A percentile compares a stretch with the other conserved stretches of the same genome.
phyloP scores from a whole-genome alignment of 37 sponge, comb jelly and placozoan genomes.

The Geodia barretti region DNA sequence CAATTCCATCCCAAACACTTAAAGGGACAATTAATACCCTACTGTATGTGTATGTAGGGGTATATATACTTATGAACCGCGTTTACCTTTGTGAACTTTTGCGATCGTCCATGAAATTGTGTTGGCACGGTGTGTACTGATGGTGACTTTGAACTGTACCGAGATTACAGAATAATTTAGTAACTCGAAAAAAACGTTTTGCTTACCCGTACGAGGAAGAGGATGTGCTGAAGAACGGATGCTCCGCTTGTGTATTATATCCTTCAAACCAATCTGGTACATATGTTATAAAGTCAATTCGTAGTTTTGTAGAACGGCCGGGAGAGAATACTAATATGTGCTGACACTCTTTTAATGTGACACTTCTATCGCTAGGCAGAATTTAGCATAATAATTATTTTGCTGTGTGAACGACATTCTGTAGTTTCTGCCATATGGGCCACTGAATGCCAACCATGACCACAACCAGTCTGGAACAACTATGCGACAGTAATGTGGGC shows the following conservation, averaged over 20 bases:
- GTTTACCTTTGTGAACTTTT: conserved; percentile 66
- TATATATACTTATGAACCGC: neutral
- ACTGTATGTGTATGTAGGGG: too few species aligned
- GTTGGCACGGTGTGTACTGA: conserved; percentile 81
- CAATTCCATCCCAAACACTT: too few species aligned
- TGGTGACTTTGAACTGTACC: conserved; percentile 54
- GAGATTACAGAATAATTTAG: neutral
- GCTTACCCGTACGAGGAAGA: conserved; percentile 67
- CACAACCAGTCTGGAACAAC: too few species aligned
- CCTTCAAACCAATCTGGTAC: conserved; percentile 76
- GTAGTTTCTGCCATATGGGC: too few species aligned
- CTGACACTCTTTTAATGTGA: too few species aligned
- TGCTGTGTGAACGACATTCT: too few species aligned
- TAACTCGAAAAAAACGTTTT: neutral
- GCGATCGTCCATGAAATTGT: conserved; percentile 59
- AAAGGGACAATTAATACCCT: too few species aligned
- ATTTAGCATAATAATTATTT: too few species aligned
- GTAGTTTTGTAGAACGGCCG: neutral
- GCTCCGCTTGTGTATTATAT: conserved; percentile 35
- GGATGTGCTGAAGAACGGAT: conserved; percentile 69
- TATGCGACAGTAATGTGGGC: too few species aligned
- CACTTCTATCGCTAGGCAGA: too few species aligned
- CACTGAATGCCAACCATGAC: too few species aligned
- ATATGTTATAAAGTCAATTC: neutral
- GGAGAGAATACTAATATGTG: neutral